Evolutionary conservation across 1,140 invertebrate genomes (phyloP).

Genomic region (Zaprionus camerounensis): DNA sequence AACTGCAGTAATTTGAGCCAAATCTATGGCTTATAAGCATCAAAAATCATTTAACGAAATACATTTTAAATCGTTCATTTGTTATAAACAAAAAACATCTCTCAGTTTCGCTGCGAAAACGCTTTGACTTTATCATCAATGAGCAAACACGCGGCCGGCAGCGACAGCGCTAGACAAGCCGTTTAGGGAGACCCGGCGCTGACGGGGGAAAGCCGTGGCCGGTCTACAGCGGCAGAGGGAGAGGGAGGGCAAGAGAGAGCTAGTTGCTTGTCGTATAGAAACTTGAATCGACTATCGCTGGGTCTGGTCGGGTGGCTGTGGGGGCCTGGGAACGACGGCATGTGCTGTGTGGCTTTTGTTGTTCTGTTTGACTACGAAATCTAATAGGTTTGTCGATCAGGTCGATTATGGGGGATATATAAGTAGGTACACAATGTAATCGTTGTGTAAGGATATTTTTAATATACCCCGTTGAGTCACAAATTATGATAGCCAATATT

Average conservation of each 20-base stretch:
- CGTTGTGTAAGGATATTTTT: slow-evolving; percentile 4
- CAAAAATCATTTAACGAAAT: slow-evolving; percentile 74
- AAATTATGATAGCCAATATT: slow-evolving; percentile 7
- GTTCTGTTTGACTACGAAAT: slow-evolving; percentile 19
- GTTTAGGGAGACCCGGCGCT: neutral
- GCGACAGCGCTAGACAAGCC: slow-evolving; percentile 25
- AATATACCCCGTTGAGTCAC: neutral
- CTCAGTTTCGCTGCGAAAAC: slow-evolving; percentile 41
- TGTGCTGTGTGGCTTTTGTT: slow-evolving; percentile 29
- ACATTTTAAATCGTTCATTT: slow-evolving; percentile 72
- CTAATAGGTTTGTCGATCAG: slow-evolving; percentile 7
- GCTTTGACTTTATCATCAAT: slow-evolving; percentile 56
- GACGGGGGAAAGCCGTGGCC: slow-evolving; percentile 1
- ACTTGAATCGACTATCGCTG: slow-evolving; percentile 16
- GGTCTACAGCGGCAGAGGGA: slow-evolving; percentile 5
- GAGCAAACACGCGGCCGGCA: slow-evolving; percentile 66
- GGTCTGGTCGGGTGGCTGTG: slow-evolving; percentile 1
- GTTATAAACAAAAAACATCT: slow-evolving; percentile 70
- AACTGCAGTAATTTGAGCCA: slow-evolving; percentile 2
- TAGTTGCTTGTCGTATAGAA: neutral
- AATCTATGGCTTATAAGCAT: slow-evolving; percentile 29
- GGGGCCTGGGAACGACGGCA: slow-evolving; percentile 12
- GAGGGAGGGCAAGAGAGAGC: slow-evolving; percentile 14
- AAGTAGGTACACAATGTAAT: neutral
- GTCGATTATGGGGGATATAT: slow-evolving; percentile 16